These are phyloP conservation scores for Drosophila hydei DNA, from an alignment of 1,140 invertebrate genomes.

Conservation along the genomic window DNA sequence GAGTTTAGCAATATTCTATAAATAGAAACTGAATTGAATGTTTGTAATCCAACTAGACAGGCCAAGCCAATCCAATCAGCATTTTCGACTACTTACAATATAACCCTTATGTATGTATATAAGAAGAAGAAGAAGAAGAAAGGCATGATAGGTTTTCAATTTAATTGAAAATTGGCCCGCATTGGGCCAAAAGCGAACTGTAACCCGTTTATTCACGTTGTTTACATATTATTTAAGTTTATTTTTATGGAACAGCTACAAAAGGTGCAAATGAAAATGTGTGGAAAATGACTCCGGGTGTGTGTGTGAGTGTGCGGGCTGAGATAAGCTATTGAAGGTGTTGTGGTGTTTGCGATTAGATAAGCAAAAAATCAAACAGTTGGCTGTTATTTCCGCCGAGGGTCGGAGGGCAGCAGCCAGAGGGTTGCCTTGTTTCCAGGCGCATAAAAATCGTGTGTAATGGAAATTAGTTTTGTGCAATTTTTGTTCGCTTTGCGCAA, in stretches of 20 bases:
- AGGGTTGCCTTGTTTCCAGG: background rate
- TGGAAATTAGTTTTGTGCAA: conserved; percentile 37
- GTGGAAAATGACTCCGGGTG: conserved; percentile 5
- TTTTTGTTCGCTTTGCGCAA: conserved; percentile 20
- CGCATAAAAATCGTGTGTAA: conserved; percentile 39
- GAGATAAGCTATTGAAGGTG: conserved; percentile 52
- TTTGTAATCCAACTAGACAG: conserved; percentile 30
- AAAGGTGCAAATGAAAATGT: conserved; percentile 47
- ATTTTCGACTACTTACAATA: background rate
- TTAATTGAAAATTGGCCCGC: conserved; percentile 74
- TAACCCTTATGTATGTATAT: conserved; percentile 2
- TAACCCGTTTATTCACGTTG: conserved; percentile 55
- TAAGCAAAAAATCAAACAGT: conserved; percentile 64
- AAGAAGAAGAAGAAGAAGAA: background rate
- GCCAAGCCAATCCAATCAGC: conserved; percentile 15
- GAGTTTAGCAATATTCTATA: conserved; percentile 25
- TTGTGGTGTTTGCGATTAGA: conserved; percentile 56
- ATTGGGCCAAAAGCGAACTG: conserved; percentile 33
- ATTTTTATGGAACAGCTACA: conserved; percentile 57
- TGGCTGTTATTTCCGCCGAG: conserved; percentile 27
- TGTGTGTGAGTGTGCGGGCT: conserved; percentile 52
- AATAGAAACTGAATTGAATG: conserved; percentile 30
- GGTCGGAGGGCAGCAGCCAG: background rate
- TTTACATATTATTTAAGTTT: conserved; percentile 76
- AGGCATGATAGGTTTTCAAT: conserved; percentile 33